Evolutionary conservation across 2,888 invertebrate genomes (phyloP).

Genomic region (Gonocerus acuteangulatus): DNA sequence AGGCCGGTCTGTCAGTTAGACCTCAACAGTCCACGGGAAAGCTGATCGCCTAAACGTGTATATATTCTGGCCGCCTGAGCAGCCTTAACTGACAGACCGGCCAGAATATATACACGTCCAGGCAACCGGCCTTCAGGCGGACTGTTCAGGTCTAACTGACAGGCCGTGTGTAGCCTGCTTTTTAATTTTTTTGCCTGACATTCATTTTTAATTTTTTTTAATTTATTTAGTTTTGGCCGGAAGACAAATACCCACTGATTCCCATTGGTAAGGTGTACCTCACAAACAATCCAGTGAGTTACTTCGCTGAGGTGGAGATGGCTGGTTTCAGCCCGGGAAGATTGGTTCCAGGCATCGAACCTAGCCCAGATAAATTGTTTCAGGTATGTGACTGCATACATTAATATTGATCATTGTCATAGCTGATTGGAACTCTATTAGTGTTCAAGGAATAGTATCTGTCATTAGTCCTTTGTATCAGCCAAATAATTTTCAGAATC

Average conservation of each 20-base stretch:
- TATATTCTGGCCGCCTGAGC: too few species aligned
- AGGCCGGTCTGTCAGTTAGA: too few species aligned
- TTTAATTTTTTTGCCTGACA: too few species aligned
- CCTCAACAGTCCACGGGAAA: too few species aligned
- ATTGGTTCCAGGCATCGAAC: conserved; percentile 49
- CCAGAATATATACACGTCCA: too few species aligned
- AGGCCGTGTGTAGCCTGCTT: too few species aligned
- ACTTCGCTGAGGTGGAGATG: conserved; percentile 50
- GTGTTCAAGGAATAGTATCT: not conserved
- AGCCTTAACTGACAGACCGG: too few species aligned
- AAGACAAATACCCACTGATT: conserved; percentile 47
- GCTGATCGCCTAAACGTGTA: too few species aligned
- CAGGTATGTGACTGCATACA: conserved; percentile 44
- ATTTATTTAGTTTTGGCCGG: conserved; percentile 45
- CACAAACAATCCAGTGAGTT: conserved; percentile 48
- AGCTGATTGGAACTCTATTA: not conserved
- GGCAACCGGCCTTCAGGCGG: too few species aligned
- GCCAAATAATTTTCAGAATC: not conserved
- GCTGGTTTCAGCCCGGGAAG: conserved; percentile 47
- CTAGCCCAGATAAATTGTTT: conserved; percentile 49
- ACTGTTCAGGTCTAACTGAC: too few species aligned
- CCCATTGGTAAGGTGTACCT: conserved; percentile 48
- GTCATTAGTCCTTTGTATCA: not conserved
- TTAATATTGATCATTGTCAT: not conserved
- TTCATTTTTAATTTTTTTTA: too few species aligned